A percentile compares a stretch with the other conserved stretches of the same genome.
These are phyloP conservation scores for Eristalinus sepulchralis DNA, from an alignment of 2,888 invertebrate species.

Conservation along the genomic window DNA sequence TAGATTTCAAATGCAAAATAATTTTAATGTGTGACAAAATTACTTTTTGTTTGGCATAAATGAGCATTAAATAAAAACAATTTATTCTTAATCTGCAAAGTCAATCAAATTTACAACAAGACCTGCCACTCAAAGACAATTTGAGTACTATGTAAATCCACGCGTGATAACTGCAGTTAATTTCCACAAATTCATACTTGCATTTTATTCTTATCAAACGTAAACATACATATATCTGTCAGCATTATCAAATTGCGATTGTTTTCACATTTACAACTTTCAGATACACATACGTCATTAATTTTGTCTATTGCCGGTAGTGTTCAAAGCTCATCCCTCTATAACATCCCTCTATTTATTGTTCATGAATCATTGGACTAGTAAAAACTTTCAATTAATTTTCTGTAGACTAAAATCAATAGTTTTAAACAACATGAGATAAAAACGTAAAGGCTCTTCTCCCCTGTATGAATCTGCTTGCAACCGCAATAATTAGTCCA, in stretches of 20 bases:
- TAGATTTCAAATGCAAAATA: too few species aligned
- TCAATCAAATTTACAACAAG: not conserved
- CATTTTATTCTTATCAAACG: too few species aligned
- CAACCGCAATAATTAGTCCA: constrained; percentile 7
- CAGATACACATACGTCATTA: not conserved
- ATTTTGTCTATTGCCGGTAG: not conserved
- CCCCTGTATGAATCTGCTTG: not conserved
- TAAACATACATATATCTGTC: not conserved
- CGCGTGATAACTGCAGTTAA: too few species aligned
- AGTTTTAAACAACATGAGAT: not conserved
- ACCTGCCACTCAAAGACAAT: too few species aligned
- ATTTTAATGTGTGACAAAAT: too few species aligned
- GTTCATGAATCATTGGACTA: not conserved
- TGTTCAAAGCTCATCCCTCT: not conserved
- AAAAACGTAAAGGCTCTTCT: not conserved
- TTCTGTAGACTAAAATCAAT: too few species aligned
- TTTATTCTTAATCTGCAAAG: not conserved
- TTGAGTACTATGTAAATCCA: too few species aligned
- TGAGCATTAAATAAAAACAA: too few species aligned
- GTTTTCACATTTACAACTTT: not conserved
- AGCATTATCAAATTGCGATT: not conserved
- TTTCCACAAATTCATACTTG: too few species aligned
- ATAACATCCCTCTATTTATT: not conserved
- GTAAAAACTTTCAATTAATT: too few species aligned
- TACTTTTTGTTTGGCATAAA: too few species aligned